A percentile compares a stretch with the other conserved stretches of the same genome.
phyloP scores from a whole-genome alignment of 2,113 vertebrate genomes.

The Toxotes jaculatrix region DNA sequence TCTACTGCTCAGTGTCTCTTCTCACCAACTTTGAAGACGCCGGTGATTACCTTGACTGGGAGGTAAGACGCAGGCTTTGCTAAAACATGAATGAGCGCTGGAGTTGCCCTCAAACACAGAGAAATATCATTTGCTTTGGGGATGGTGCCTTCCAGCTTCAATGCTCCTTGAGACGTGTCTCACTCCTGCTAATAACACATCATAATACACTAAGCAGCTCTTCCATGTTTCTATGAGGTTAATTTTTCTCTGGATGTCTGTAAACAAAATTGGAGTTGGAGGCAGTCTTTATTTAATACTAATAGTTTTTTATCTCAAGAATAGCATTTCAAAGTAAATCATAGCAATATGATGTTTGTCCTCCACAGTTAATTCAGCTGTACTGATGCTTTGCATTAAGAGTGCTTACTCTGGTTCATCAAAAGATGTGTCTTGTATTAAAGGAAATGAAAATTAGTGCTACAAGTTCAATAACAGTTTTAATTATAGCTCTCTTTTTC shows the following conservation, averaged over 20 bases:
- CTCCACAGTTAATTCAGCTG: background rate
- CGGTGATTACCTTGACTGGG: constrained; percentile 99
- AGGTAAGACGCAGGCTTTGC: constrained; percentile 86
- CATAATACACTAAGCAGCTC: background rate
- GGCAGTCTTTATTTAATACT: background rate
- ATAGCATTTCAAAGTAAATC: background rate
- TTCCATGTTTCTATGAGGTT: background rate
- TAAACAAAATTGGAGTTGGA: background rate
- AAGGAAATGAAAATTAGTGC: background rate
- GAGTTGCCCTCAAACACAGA: background rate
- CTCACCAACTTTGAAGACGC: constrained; percentile 99
- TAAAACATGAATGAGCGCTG: background rate
- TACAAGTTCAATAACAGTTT: background rate
- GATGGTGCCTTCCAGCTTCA: background rate
- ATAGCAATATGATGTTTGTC: background rate
- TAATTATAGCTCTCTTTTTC: background rate
- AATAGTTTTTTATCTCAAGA: background rate
- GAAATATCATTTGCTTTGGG: background rate
- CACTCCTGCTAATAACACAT: background rate
- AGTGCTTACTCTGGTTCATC: background rate
- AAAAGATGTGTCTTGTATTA: background rate
- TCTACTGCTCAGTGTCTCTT: constrained; percentile 99
- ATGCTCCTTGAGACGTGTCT: background rate
- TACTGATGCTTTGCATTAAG: background rate
- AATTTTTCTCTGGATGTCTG: background rate